These are phyloP conservation scores for Merodon equestris DNA, from an alignment of 2,888 invertebrate genomes.

Conservation along the genomic window DNA sequence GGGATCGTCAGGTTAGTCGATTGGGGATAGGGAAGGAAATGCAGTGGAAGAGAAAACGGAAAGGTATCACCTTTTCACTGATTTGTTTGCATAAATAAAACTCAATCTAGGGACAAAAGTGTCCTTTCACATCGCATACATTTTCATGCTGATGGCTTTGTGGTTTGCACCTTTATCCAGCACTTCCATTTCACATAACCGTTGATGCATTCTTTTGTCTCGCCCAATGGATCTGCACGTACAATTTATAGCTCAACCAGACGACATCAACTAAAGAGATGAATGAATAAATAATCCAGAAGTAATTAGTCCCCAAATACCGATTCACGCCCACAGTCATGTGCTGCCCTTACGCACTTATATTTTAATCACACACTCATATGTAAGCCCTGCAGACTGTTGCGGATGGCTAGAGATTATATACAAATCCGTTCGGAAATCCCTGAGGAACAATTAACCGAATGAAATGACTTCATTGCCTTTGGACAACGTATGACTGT, in stretches of 20 bases:
- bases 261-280: neutral
- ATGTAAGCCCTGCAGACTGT: constrained; percentile 5
- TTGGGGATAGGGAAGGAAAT: too few species aligned
- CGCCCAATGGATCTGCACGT: neutral
- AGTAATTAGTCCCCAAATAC: constrained; percentile 59
- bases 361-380: too few species aligned
- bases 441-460: constrained; percentile 52
- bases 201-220: neutral
- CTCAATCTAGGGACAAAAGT: constrained; percentile 46
- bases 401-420: constrained; percentile 4
- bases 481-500: constrained; percentile 18
- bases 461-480: constrained; percentile 52
- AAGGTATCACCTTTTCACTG: constrained; percentile 38
- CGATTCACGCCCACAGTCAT: constrained; percentile 27
- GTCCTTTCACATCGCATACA: constrained; percentile 36
- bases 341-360: constrained; percentile 4
- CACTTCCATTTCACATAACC: neutral
- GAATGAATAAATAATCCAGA: constrained; percentile 51
- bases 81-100: constrained; percentile 55
- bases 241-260: constrained; percentile 2
- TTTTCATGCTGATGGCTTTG: constrained; percentile 46
- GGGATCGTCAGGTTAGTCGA: too few species aligned
- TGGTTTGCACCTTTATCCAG: constrained; percentile 11
- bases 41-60: too few species aligned
- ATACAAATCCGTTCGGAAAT: constrained; percentile 9